Evolutionary conservation across 2,113 vertebrate genomes (phyloP).

Genomic region (Poeciliopsis prolifica): DNA sequence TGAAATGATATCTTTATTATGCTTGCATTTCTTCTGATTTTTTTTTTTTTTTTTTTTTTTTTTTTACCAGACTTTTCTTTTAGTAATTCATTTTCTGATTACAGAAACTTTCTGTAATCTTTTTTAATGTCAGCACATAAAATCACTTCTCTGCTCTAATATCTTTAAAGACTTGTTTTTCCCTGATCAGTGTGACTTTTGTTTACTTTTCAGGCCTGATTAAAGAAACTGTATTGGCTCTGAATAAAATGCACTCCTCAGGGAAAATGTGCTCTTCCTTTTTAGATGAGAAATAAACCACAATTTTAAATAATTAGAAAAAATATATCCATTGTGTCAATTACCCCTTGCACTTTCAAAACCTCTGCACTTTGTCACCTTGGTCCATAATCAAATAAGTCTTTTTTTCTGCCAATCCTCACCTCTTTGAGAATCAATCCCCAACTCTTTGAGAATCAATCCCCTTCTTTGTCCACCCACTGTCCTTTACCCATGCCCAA

Average conservation of each 20-base stretch:
- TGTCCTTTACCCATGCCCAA: constrained; percentile 16
- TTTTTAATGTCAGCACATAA: not conserved
- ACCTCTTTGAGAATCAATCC: too few species aligned
- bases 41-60: not conserved
- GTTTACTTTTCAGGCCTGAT: constrained; percentile 20
- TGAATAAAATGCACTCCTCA: constrained; percentile 10
- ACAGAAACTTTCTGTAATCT: not conserved
- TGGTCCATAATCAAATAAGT: constrained; percentile 33
- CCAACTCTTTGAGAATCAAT: constrained; percentile 31
- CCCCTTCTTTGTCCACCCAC: constrained; percentile 24
- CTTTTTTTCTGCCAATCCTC: constrained; percentile 31
- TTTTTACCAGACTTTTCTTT: not conserved
- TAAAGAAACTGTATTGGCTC: constrained; percentile 6
- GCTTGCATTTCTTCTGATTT: not conserved
- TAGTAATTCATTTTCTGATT: not conserved
- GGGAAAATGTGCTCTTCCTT: constrained; percentile 3
- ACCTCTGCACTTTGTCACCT: constrained; percentile 21
- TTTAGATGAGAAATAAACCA: constrained; percentile 2
- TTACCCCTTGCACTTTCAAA: not conserved
- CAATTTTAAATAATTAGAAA: not conserved
- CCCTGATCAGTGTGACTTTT: constrained; percentile 8
- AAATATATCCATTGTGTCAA: too few species aligned
- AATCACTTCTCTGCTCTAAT: constrained; percentile 9
- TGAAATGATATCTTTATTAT: not conserved
- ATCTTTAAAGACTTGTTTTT: constrained; percentile 10